Base-by-base conservation (phyloP, 2,113 vertebrate genomes). In the Phyllostomus discolor region DNA sequence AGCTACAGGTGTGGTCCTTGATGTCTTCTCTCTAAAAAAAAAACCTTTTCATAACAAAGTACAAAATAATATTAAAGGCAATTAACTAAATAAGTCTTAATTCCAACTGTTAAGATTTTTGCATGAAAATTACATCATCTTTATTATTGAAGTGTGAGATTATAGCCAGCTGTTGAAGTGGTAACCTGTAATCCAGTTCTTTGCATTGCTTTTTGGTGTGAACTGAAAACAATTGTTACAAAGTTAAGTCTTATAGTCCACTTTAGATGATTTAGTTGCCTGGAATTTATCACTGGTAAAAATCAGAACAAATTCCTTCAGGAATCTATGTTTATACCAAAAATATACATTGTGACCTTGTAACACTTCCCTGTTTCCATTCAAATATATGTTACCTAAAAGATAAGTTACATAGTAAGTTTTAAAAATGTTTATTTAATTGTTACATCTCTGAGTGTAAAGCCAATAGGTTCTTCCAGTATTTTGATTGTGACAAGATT, bases 281-380 rank as follows among this genome's bases (percentile, higher is more conserved):
- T 95, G 48, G 48, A 90, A 88, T 84, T 90, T 95, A 93, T 86
- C 62, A 91, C 9, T 66, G 38, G 66, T 93, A 88, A 95, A 95
- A 95, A 92, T 92, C 15, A 69, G 52, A 97, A 94, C 35, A 87
- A 6, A 93, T 91, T 86, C 35, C 50, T 35, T 72, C 7, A 80
- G 87, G 57, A 75, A 91, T 95, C 38, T 79, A 0, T 92, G 38
- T 83, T 94, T 90, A 70, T 59, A 88, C 35, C 52, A 92, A 81
- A 92, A 88, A 50, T 48, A 59, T 72, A 93, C 66, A 80, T 24
- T 81, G 62, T 84, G 50, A 96, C 69, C 6, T 7, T 90, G 19
- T 20, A 91, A 35, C 92, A 67, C 24, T 81, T 95, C 7, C 24
- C 24, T 86, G 10, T 79, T 90, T 33, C n/a, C 43, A 76, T 91